Conservation (phyloP, 2,113 vertebrate species). For the Amphiprion ocellaris region DNA sequence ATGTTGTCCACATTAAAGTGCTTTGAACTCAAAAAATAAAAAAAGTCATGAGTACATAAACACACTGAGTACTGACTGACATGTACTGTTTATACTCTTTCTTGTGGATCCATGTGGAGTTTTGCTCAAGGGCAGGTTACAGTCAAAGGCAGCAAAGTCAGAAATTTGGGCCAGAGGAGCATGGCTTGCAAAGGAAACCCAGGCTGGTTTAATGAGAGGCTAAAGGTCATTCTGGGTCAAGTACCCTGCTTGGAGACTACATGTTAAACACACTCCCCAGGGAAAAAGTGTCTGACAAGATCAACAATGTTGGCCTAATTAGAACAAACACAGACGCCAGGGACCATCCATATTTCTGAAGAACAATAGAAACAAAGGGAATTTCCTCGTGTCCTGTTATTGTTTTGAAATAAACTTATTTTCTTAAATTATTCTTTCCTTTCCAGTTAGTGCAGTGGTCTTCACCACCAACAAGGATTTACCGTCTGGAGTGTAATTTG, state of each 20-base stretch:
- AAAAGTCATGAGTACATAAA: not conserved
- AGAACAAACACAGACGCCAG: constrained; percentile 66
- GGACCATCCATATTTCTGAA: constrained; percentile 40
- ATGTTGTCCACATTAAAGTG: not conserved
- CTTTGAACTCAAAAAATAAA: not conserved
- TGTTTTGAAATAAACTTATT: constrained; percentile 71
- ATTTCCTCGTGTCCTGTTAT: constrained; percentile 56
- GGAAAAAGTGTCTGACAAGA: constrained; percentile 71
- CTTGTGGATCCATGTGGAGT: not conserved
- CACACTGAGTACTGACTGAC: not conserved
- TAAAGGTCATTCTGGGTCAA: constrained; percentile 78
- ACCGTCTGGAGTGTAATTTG: constrained; percentile 79
- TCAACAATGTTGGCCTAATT: constrained; percentile 76
- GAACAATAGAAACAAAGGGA: constrained; percentile 63
- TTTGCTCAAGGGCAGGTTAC: constrained; percentile 38
- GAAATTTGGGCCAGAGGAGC: constrained; percentile 48
- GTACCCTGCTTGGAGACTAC: constrained; percentile 71
- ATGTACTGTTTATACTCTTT: constrained; percentile 4
- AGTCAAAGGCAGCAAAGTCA: constrained; percentile 40
- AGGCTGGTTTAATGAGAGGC: constrained; percentile 75
- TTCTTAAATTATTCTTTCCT: constrained; percentile 64
- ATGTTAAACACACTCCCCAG: constrained; percentile 76
- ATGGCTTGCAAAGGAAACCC: constrained; percentile 44
- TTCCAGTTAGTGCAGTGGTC: constrained; percentile 51
- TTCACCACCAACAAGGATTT: constrained; percentile 75